A percentile compares a stretch with the other conserved stretches of the same genome.
phyloP scores from a whole-genome alignment of 2,113 vertebrate genomes.

The Callopanchax toddi region DNA sequence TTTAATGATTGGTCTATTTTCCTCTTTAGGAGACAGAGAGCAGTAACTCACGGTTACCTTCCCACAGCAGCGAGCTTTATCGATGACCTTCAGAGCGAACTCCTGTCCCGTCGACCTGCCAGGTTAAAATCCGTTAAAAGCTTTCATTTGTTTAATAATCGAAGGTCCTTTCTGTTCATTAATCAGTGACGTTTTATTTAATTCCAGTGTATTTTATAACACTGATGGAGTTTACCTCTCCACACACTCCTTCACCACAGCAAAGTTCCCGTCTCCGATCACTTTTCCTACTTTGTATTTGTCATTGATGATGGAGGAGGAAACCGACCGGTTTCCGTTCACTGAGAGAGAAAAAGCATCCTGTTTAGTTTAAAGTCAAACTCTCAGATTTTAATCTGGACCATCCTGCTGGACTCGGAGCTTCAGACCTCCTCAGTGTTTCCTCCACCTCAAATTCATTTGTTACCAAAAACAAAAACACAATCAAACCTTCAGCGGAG shows the following conservation, averaged over 20 bases:
- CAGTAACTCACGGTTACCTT: conserved; percentile 82
- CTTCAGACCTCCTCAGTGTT: no score
- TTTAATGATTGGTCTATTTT: no score
- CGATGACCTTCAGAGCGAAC: conserved; percentile 97
- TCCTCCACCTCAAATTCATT: no score
- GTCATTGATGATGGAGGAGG: conserved; percentile 87
- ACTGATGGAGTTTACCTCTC: conserved; percentile 83
- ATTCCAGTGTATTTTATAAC: no score
- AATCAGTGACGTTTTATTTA: no score
- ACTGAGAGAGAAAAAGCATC: conserved; percentile 61
- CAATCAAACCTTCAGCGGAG: conserved; percentile 82
- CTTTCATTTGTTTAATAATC: no score
- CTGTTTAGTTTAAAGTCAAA: not conserved
- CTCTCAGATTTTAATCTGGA: no score
- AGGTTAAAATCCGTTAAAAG: no score
- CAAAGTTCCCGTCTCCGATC: conserved; percentile 98
- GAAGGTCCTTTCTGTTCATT: no score
- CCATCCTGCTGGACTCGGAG: no score
- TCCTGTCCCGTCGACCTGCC: conserved; percentile 92
- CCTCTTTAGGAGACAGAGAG: no score
- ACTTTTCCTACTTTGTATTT: conserved; percentile 96
- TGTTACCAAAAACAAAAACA: no score
- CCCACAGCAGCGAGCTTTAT: conserved; percentile 97
- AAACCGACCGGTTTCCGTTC: conserved; percentile 89
- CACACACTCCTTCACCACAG: conserved; percentile 94